These are phyloP conservation scores for Notodonta ziczac DNA, from an alignment of 2,888 invertebrate species.

Conservation along the genomic window DNA sequence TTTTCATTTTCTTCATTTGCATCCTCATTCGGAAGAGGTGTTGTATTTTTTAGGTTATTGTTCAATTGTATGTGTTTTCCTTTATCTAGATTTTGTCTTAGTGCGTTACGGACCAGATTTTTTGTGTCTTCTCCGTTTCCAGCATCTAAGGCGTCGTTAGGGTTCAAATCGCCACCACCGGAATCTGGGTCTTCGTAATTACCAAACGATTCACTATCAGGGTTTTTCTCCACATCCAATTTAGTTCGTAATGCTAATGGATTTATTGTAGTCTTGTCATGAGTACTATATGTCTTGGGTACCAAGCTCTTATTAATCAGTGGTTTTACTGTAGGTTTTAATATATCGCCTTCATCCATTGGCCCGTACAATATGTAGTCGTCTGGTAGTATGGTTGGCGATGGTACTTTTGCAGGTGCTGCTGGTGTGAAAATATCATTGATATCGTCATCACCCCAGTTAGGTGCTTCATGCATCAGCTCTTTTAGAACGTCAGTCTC, in stretches of 20 bases:
- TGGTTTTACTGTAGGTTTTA: not conserved
- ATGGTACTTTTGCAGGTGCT: not conserved
- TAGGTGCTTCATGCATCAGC: not conserved
- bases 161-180: not conserved
- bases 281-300: not conserved
- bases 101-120: not conserved
- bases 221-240: not conserved
- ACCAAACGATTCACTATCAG: not conserved
- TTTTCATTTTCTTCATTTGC: too few relatives aligned
- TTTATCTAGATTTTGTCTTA: not conserved
- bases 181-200: not conserved
- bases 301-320: slow-evolving; percentile 1
- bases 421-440: not conserved
- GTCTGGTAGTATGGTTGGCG: not conserved
- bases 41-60: too few relatives aligned
- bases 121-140: not conserved
- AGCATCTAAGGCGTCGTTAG: not conserved
- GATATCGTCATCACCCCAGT: not conserved
- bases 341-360: not conserved
- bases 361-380: not conserved
- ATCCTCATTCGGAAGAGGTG: too few relatives aligned
- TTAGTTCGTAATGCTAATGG: not conserved
- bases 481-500: not conserved
- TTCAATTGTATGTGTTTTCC: not conserved
- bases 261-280: not conserved